Percentiles rank a stretch among this genome's conserved stretches.
Evolutionary conservation across 2,888 invertebrate species (phyloP).

Genomic region (Amblyjoppa proteus): DNA sequence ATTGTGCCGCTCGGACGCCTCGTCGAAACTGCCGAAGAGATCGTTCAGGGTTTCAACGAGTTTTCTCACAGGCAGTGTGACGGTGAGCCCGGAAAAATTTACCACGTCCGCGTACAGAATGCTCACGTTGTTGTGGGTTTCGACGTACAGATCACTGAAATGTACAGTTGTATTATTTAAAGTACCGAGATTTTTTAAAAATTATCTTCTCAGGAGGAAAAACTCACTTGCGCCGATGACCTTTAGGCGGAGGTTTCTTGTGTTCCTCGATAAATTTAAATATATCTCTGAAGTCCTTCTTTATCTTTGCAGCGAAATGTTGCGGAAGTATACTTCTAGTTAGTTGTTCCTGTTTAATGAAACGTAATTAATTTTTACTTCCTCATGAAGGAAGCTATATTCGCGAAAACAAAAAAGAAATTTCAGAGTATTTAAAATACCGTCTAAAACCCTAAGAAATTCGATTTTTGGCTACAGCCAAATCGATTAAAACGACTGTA

Average conservation of each 20-base stretch:
- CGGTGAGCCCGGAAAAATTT: conserved; percentile 95
- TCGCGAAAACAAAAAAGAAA: no score
- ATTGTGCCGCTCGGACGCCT: conserved; percentile 93
- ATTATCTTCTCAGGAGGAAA: not conserved
- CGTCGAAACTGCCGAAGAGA: conserved; percentile 96
- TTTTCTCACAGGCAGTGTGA: conserved; percentile 91
- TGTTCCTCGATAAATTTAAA: conserved; percentile 84
- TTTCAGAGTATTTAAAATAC: no score
- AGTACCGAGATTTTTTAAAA: not conserved
- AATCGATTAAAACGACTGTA: no score
- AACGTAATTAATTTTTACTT: not conserved
- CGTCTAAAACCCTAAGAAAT: no score
- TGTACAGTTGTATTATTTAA: conserved; percentile 14
- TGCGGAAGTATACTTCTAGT: conserved; percentile 94
- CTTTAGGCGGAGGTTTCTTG: conserved; percentile 82
- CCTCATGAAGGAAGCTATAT: no score
- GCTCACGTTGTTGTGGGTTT: conserved; percentile 94
- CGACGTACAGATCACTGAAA: conserved; percentile 94
- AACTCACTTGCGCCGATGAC: conserved; percentile 85
- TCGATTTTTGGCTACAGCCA: no score
- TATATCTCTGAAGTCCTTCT: conserved; percentile 86
- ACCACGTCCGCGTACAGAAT: conserved; percentile 97
- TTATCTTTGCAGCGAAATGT: conserved; percentile 90
- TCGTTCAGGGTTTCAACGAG: conserved; percentile 96
- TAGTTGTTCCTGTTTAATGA: conserved; percentile 89